Evolutionary conservation across 2,888 invertebrate species (phyloP), one percentile per base, ranked within the genome.

Genomic region (Arrhopalites spinosus): DNA sequence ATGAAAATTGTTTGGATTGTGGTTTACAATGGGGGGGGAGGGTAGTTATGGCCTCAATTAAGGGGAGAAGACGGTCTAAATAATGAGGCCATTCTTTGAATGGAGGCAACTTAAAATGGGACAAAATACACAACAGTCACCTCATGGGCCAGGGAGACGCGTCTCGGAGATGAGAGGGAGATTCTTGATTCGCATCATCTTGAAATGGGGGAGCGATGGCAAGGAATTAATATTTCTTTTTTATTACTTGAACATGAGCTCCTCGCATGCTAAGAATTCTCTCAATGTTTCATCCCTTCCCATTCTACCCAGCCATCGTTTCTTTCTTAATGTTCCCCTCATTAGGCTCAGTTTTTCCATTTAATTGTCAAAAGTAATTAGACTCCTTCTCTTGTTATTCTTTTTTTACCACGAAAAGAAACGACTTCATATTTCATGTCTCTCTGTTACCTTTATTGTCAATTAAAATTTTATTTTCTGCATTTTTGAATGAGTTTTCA

Each of bases 281-380:
- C 15, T 45, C 15, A 15, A 45, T 45, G 45, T 45, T 15, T 15
- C 15, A 11, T 45, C 15, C 45, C 45, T 45, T 45, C 45, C 15
- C 45, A 7, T 45, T 45, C 45, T 45, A 7, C 7, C 15, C 7
- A 7, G 15, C 45, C 15, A 11, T 11, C 45, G 50, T 50, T 3
- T 50, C n/a, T 50, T 50, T 50, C 3, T 20, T 50, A 59, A 59
- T 59, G 59, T 59, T 7, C n/a, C 7, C 2, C 59, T 59, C 59
- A 59, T 59, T 59, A 59, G 59, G 3, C 59, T 5, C 25, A 59
- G 59, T 59, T 59, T 59, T 59, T 59, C 25, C 25, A 20, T 59
- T 59, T 59, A 59, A 59, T 59, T 59, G 59, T 59, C 59, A 59
- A 23, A 23, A 8, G 59, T 59, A 59, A 59, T 59, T 59, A 59